Conservation (phyloP, 2,113 vertebrate genomes). For the Aleadryas rufinucha region DNA sequence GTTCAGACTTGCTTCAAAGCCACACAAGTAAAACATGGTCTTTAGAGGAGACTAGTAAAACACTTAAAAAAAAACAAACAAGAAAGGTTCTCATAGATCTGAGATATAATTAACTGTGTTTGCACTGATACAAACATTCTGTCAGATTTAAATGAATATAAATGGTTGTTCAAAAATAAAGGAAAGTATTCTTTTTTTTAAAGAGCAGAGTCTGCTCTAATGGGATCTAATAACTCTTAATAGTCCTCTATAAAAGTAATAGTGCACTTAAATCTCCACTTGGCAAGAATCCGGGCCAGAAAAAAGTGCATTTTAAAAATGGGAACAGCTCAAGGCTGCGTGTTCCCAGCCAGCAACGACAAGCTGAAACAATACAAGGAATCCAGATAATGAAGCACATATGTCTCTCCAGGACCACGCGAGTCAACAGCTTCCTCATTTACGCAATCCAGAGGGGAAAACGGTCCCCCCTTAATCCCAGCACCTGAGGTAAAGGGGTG, state of each 20-base stretch:
- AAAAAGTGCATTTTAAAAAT: slow-evolving; percentile 69
- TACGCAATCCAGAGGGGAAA: slow-evolving; percentile 16
- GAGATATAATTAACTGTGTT: slow-evolving; percentile 39
- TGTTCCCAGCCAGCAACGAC: slow-evolving; percentile 60
- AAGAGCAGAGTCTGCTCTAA: slow-evolving; percentile 52
- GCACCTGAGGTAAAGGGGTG: slow-evolving; percentile 8
- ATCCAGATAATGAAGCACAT: slow-evolving; percentile 66
- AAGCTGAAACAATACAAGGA: slow-evolving; percentile 70
- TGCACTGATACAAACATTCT: slow-evolving; percentile 44
- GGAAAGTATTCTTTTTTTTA: slow-evolving; percentile 28
- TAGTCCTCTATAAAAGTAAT: slow-evolving; percentile 63
- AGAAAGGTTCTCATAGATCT: slow-evolving; percentile 14
- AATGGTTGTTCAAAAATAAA: slow-evolving; percentile 50
- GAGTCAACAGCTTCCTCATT: slow-evolving; percentile 57
- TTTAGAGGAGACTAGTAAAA: slow-evolving; percentile 20
- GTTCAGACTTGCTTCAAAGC: neutral
- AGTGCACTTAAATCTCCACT: slow-evolving; percentile 63
- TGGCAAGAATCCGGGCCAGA: slow-evolving; percentile 51
- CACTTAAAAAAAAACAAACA: neutral
- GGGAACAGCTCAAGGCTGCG: slow-evolving; percentile 47
- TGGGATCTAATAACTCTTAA: slow-evolving; percentile 68
- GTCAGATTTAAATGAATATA: slow-evolving; percentile 38
- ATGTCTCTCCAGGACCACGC: slow-evolving; percentile 32
- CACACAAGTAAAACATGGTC: neutral
- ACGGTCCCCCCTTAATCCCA: neutral